Conservation (phyloP, 1,140 invertebrate species). For the Arctopsyche grandis region DNA sequence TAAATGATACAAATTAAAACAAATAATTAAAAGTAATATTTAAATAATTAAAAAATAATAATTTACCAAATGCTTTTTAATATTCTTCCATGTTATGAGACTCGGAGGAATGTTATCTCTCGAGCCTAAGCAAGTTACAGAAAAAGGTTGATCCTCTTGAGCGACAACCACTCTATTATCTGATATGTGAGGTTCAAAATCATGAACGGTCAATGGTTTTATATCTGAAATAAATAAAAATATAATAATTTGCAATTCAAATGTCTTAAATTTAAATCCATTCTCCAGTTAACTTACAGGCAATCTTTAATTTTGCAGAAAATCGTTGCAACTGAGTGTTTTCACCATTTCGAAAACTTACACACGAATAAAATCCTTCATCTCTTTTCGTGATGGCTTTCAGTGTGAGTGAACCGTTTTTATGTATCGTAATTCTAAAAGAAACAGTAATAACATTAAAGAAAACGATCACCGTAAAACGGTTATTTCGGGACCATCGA, state of each 20-base stretch:
- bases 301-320: conserved; percentile 47
- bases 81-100: conserved; percentile 49
- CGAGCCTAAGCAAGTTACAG: conserved; percentile 38
- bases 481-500: not conserved
- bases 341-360: conserved; percentile 44
- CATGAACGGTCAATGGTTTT: conserved; percentile 40
- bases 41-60: not conserved
- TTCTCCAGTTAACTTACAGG: conserved; percentile 37
- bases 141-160: conserved; percentile 37
- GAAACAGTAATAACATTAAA: not conserved
- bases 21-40: not conserved
- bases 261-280: not conserved
- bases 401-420: conserved; percentile 46
- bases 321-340: conserved; percentile 43
- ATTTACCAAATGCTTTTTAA: conserved; percentile 45
- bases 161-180: conserved; percentile 41
- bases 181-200: conserved; percentile 49
- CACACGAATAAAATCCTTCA: conserved; percentile 51
- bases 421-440: conserved; percentile 50
- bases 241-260: not conserved
- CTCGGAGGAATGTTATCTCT: conserved; percentile 38
- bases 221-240: conserved; percentile 45
- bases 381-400: conserved; percentile 46
- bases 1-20: not conserved
- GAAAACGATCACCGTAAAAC: not conserved